Base-by-base conservation (phyloP, 2,888 invertebrate genomes). In the Thera obeliscata region DNA sequence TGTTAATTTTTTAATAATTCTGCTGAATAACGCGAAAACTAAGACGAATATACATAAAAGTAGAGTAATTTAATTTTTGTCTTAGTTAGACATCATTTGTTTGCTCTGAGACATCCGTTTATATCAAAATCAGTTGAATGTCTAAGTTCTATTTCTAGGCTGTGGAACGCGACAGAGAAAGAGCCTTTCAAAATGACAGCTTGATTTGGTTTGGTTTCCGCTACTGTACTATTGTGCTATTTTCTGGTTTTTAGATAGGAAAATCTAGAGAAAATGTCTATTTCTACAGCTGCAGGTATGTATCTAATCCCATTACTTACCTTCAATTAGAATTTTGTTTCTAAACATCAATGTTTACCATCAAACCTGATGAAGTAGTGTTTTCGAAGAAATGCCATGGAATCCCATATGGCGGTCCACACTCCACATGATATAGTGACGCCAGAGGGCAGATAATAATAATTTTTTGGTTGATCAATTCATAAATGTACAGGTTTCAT, bases 151-250 rank as follows among this genome's bases (percentile, higher is more conserved):
- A 66, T 66, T 46, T 52, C 6, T 43, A 48, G 41, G 60, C 74
- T 71, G 75, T 76, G 77, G 82, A 89, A 83, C 85, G 82, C 81
- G 85, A 87, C 87, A 82, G 71, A 66, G 70, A 77, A 87, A 87
- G 83, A 86, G 88, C 89, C 91, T 90, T 88, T 88, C 83, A 84
- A 83, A 87, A 87, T 93, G 93, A 93, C 92, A 93, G 93, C 93
- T 93, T 93, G 93, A 93, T 91, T 93, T 91, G 91, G 93, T 93
- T 93, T 93, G 92, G 93, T 93, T 92, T 93, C 93, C 92, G 92
- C 93, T 90, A 90, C 92, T 93, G 93, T 93, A 89, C 92, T 92
- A 86, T 91, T 91, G 92, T 91, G 89, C 90, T 91, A 92, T 91
- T 92, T 92, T 91, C 89, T 86, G 85, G 87, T 87, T 92, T 61